phyloP scores from a whole-genome alignment of 1,140 invertebrate species.

The Campoletis sonorensis region DNA sequence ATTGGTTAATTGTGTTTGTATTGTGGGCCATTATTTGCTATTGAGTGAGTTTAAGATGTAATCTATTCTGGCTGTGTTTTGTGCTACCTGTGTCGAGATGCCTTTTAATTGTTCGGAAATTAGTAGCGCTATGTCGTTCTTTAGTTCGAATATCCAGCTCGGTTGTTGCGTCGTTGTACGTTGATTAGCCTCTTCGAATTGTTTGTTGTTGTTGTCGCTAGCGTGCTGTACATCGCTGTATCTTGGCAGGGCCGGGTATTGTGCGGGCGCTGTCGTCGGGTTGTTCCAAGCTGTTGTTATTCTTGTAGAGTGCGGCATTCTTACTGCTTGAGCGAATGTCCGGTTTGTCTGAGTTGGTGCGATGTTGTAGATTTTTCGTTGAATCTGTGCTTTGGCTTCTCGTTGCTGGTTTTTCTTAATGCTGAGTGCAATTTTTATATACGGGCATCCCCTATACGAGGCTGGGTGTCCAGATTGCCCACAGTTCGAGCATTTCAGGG shows the following conservation, averaged over 20 bases:
- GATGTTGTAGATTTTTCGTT: no score
- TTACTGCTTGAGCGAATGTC: no score
- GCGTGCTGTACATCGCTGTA: no score
- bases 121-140: not conserved
- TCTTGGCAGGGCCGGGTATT: not conserved
- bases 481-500: not conserved
- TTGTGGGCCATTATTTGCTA: not conserved
- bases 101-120: not conserved
- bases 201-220: no score
- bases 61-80: constrained; percentile 4
- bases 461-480: not conserved
- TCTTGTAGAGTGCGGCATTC: no score
- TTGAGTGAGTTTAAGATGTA: not conserved
- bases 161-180: not conserved
- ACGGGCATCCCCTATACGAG: not conserved
- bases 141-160: not conserved
- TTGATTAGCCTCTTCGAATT: not conserved
- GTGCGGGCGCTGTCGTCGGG: no score
- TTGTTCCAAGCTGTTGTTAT: no score
- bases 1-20: not conserved
- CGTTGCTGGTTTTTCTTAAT: not conserved
- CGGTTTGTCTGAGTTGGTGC: no score
- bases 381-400: not conserved
- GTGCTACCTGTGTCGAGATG: not conserved
- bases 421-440: not conserved